Conservation (phyloP, 2,888 invertebrate species). For the Drosophila flavopinicola region DNA sequence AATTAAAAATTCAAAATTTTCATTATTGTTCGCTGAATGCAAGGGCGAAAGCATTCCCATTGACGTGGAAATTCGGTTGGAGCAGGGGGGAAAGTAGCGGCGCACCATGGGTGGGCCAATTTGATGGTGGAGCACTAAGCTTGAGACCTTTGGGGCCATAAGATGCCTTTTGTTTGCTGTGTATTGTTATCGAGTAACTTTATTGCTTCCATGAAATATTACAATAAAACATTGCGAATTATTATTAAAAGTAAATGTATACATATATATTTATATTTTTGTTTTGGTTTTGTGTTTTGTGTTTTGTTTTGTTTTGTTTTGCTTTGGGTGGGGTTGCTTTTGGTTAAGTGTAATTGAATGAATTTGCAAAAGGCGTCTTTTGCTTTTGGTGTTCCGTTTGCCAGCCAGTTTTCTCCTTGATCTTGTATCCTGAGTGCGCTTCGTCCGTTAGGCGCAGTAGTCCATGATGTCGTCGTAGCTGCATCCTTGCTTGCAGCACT, state of each 20-base stretch:
- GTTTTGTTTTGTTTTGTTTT: slow-evolving; percentile 1
- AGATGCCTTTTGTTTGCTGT: slow-evolving; percentile 46
- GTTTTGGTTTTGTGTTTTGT: too few relatives aligned
- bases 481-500: slow-evolving; percentile 71
- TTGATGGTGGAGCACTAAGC: background rate
- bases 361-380: slow-evolving; percentile 51
- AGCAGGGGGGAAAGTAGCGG: background rate
- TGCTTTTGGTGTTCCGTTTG: slow-evolving; percentile 14
- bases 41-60: slow-evolving; percentile 43
- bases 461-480: slow-evolving; percentile 62
- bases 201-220: slow-evolving; percentile 77
- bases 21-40: slow-evolving; percentile 65
- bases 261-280: background rate
- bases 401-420: too few relatives aligned
- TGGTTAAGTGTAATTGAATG: slow-evolving; percentile 63
- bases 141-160: background rate
- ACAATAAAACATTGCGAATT: slow-evolving; percentile 75
- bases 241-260: slow-evolving; percentile 32
- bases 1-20: slow-evolving; percentile 75
- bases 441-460: slow-evolving; percentile 63
- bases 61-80: slow-evolving; percentile 21
- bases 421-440: too few relatives aligned
- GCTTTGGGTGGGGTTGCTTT: slow-evolving; percentile 11
- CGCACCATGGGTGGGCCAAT: slow-evolving; percentile 9
- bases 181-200: slow-evolving; percentile 69